Evolutionary conservation across 2,797 vertebrate genomes (phyloP).

Genomic region (Enoplosus armatus): DNA sequence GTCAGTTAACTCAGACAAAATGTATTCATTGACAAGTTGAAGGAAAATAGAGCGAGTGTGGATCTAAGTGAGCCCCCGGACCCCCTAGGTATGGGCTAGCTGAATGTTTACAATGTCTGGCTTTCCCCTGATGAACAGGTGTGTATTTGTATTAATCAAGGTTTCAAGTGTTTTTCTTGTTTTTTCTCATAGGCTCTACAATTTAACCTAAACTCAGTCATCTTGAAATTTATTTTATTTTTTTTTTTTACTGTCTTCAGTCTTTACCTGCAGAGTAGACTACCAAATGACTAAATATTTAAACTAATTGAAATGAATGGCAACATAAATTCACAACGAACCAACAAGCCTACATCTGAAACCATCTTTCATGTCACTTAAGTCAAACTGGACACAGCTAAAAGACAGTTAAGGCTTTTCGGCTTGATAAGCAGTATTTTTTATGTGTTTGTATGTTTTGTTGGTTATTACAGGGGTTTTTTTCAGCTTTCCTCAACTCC

Average conservation of each 20-base stretch:
- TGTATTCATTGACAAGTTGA: neutral
- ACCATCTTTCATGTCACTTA: neutral
- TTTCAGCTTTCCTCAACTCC: neutral
- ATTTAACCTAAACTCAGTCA: neutral
- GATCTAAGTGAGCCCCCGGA: too few relatives aligned
- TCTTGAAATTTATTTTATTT: neutral
- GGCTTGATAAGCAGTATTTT: neutral
- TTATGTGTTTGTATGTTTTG: neutral
- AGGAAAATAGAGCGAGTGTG: neutral
- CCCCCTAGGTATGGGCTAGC: too few relatives aligned
- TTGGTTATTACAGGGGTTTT: conserved; percentile 7
- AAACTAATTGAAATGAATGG: neutral
- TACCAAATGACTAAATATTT: neutral
- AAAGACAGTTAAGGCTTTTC: neutral
- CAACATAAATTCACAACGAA: neutral
- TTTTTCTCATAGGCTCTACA: too few relatives aligned
- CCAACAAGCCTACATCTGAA: neutral
- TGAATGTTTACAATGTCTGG: too few relatives aligned
- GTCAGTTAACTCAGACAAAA: conserved; percentile 9
- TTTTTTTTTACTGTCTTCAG: too few relatives aligned
- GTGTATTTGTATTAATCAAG: too few relatives aligned
- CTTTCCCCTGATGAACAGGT: too few relatives aligned
- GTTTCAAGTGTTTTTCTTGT: too few relatives aligned
- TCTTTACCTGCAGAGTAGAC: neutral
- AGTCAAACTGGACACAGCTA: neutral